Conservation (phyloP, 2,113 vertebrate species). For the Diadophis punctatus region DNA sequence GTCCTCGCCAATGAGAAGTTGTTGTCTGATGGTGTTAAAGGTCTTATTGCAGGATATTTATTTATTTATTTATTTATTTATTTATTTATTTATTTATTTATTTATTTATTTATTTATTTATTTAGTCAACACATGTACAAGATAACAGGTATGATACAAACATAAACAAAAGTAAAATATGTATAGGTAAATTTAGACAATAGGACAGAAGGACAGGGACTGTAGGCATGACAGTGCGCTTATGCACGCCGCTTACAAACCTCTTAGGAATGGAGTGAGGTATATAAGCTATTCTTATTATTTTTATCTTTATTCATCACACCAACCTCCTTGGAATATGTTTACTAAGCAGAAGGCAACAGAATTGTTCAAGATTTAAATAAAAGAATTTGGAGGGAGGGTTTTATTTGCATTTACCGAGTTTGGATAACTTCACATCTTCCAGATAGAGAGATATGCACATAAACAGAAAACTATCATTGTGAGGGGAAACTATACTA, state of each 20-base stretch:
- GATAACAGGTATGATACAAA: too few relatives aligned
- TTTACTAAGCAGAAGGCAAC: not conserved
- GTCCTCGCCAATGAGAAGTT: not conserved
- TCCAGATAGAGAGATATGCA: not conserved
- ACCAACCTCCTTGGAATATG: not conserved
- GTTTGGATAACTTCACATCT: too few relatives aligned
- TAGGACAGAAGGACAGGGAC: too few relatives aligned
- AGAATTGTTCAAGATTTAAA: not conserved
- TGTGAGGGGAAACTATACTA: not conserved
- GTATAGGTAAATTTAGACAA: too few relatives aligned
- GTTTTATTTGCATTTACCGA: not conserved
- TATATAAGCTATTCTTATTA: not conserved
- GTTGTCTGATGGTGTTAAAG: not conserved
- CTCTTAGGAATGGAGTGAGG: too few relatives aligned
- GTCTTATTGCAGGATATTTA: not conserved
- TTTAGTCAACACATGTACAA: too few relatives aligned
- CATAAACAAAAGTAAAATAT: too few relatives aligned
- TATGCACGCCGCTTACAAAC: too few relatives aligned
- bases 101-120: too few relatives aligned
- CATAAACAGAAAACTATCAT: not conserved
- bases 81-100: too few relatives aligned
- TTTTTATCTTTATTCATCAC: not conserved
- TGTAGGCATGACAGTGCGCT: too few relatives aligned
- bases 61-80: too few relatives aligned
- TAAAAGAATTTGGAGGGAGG: not conserved